Percentiles rank a stretch among this genome's conserved stretches.
These are phyloP conservation scores for Acronicta aceris DNA, from an alignment of 2,888 invertebrate genomes.

Conservation along the genomic window DNA sequence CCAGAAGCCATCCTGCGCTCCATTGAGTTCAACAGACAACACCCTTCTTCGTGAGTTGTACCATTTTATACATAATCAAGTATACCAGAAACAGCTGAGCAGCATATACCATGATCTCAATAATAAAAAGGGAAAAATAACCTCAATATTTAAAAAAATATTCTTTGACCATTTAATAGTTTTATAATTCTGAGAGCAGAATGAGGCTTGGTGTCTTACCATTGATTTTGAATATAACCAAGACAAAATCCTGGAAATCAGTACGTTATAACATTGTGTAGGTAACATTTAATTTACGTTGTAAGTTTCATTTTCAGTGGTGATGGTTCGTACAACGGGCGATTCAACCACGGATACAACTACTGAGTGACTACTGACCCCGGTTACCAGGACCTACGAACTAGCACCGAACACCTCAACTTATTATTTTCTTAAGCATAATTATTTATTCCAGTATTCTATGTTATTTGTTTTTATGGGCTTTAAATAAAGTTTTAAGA, in stretches of 20 bases:
- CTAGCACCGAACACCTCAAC: constrained; percentile 12
- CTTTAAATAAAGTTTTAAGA: constrained; percentile 61
- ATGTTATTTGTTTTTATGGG: constrained; percentile 55
- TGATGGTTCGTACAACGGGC: constrained; percentile 68
- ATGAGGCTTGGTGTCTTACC: too few relatives aligned
- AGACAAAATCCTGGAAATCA: too few relatives aligned
- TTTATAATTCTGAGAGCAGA: too few relatives aligned
- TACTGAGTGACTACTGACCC: constrained; percentile 56
- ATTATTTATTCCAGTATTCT: constrained; percentile 60
- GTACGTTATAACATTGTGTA: too few relatives aligned
- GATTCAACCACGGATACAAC: constrained; percentile 67
- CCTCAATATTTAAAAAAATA: too few relatives aligned
- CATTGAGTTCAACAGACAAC: constrained; percentile 76
- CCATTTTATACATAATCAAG: too few relatives aligned
- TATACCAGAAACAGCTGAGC: too few relatives aligned
- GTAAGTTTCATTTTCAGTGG: constrained; percentile 59
- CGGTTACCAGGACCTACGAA: constrained; percentile 20
- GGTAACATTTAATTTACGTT: neutral
- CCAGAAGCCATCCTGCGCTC: constrained; percentile 87
- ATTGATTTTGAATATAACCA: too few relatives aligned
- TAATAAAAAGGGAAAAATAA: too few relatives aligned
- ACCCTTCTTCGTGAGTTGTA: constrained; percentile 74
- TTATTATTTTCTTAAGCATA: constrained; percentile 25
- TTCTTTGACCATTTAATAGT: too few relatives aligned
- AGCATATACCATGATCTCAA: too few relatives aligned